A percentile compares a stretch with the other conserved stretches of the same genome.
These are phyloP conservation scores for Neoitamus cyanurus DNA, from an alignment of 2,888 invertebrate genomes.

Conservation along the genomic window DNA sequence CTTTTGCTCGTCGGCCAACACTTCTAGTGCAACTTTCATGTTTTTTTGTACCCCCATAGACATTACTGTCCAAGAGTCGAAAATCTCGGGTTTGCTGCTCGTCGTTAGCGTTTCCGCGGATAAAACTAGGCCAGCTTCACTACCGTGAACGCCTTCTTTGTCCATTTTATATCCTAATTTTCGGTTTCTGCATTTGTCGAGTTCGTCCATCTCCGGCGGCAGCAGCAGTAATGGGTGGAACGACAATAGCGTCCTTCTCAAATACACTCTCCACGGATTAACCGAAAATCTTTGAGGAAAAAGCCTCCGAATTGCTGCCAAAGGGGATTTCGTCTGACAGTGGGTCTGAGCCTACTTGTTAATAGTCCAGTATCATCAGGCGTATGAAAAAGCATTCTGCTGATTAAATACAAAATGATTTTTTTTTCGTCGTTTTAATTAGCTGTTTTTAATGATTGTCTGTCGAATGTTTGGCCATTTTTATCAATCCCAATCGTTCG, in stretches of 20 bases:
- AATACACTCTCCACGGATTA: neutral
- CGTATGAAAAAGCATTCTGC: no score
- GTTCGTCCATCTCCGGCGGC: neutral
- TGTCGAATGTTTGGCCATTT: no score
- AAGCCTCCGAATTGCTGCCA: neutral
- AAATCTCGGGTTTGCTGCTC: conserved; percentile 59
- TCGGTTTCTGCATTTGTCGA: neutral
- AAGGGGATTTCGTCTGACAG: neutral
- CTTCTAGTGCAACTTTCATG: neutral
- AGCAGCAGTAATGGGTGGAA: no score
- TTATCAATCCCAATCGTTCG: no score
- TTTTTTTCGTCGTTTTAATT: no score
- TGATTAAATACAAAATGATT: no score
- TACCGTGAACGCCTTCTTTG: neutral
- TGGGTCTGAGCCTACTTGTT: neutral
- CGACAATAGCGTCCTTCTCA: neutral
- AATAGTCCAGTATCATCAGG: no score
- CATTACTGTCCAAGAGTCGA: conserved; percentile 62
- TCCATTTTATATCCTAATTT: neutral
- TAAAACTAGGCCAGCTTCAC: neutral
- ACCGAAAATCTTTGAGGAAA: neutral
- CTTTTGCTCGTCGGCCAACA: neutral
- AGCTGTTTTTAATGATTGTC: no score
- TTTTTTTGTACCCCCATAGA: conserved; percentile 53
- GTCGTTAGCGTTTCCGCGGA: conserved; percentile 50